Base-by-base conservation (phyloP, 2,797 vertebrate genomes). In the Stomatorhinus walkeri region DNA sequence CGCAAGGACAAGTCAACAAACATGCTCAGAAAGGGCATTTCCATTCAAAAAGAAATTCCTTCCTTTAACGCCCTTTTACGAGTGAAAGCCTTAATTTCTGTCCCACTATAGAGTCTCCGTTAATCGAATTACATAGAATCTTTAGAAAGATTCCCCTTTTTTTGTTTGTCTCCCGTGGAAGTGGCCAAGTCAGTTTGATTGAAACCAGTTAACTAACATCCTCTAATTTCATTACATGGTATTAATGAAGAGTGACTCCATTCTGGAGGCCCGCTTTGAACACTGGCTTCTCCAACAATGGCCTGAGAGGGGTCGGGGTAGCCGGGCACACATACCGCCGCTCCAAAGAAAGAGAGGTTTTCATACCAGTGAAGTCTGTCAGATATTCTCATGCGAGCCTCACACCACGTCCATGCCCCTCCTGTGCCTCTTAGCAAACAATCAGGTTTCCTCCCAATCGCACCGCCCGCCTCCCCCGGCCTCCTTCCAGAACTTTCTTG, bases 361-460 rank as follows among this genome's bases (percentile, higher is more conserved):
- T 97, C 97, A 97, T 96, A 97, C 97, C 96, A 96, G 96, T 98
- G 96, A 98, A 97, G 97, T 97, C 97, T 98, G 98, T 99, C 98
- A 98, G 96, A 98, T 98, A 97, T 98, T 98, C 97, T 98, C 98
- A 98, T 97, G 96, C 96, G 97, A 98, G 97, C 96, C 97, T 96
- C 97, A 96, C 98, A 96, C 97, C 97, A 97, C 96, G 97, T 96
- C 94, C 96, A 97, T 95, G 96, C 96, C 96, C 96, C 96, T 96
- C 96, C 96, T 96, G 96, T 94, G 12, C 90, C 91, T 95, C 72
- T 97, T 97, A 96, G 97, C 96, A 96, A 97, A 99, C 98, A 98
- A 98, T 98, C 96, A 97, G 97, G 97, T 97, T 97, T 97, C 96
- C 96, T 96, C 96, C 95, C 95, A 95, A 96, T 96, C 96, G 95